These are phyloP conservation scores for Lagorchestes hirsutus DNA, from an alignment of 2,797 vertebrate species.

Conservation along the genomic window DNA sequence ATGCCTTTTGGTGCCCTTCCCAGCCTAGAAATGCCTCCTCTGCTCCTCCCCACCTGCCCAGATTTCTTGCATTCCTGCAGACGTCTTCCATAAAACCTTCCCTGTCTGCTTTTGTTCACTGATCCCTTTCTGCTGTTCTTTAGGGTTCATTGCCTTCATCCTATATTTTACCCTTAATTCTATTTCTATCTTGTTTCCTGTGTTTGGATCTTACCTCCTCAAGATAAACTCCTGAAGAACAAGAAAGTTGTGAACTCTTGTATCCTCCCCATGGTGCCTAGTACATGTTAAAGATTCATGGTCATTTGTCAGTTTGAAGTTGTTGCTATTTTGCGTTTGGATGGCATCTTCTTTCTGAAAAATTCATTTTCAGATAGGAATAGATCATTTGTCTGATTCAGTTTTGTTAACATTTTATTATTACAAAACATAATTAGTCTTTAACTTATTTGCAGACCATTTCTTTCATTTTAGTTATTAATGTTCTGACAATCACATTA, in stretches of 20 bases:
- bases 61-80: not conserved
- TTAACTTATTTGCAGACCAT: not conserved
- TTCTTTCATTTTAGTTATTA: conserved; percentile 32
- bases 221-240: not conserved
- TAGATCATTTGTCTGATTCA: conserved; percentile 12
- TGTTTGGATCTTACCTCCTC: not conserved
- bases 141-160: not conserved
- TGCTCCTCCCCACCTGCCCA: not conserved
- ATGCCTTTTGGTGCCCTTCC: not conserved
- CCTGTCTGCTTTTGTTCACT: not conserved
- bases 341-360: conserved; percentile 25
- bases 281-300: not conserved
- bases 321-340: not conserved
- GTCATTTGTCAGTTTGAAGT: not conserved
- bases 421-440: conserved; percentile 30
- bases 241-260: not conserved
- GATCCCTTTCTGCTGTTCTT: not conserved
- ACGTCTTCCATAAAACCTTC: not conserved
- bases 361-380: not conserved
- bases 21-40: not conserved
- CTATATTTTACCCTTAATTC: not conserved
- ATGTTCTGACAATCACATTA: conserved; percentile 15
- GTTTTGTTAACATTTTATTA: conserved; percentile 41
- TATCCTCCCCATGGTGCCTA: not conserved
- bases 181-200: not conserved